Conservation (phyloP, 1,140 invertebrate species). For the Lepidurus arcticus region DNA sequence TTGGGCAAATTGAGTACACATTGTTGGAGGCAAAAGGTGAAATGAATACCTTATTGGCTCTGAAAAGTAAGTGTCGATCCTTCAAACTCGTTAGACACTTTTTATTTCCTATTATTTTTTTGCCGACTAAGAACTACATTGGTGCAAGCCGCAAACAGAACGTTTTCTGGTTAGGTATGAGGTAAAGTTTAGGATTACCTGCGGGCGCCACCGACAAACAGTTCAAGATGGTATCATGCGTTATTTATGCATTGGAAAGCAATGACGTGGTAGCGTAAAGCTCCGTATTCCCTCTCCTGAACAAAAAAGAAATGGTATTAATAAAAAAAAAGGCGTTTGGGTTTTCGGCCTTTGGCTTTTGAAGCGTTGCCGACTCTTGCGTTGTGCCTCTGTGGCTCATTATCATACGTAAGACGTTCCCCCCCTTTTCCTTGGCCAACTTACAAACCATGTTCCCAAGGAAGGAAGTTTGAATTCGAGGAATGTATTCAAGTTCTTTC, state of each 20-base stretch:
- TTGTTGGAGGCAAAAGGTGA: no score
- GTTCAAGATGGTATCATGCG: conserved; percentile 3
- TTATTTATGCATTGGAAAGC: conserved; percentile 15
- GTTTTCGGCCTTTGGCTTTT: not conserved
- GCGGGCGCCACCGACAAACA: conserved; percentile 8
- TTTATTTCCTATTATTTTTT: no score
- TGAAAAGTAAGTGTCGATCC: not conserved
- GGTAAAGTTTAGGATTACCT: not conserved
- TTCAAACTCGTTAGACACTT: not conserved
- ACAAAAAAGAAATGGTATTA: not conserved
- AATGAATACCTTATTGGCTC: no score
- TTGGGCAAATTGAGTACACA: no score
- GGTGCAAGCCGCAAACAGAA: conserved; percentile 9
- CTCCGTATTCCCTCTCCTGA: not conserved
- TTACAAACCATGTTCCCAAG: not conserved
- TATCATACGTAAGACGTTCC: not conserved
- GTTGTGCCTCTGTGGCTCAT: conserved; percentile 10
- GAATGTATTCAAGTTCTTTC: not conserved
- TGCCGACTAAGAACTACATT: no score
- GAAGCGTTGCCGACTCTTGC: not conserved
- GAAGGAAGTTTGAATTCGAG: not conserved
- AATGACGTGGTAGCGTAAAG: conserved; percentile 1
- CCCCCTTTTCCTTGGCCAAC: not conserved
- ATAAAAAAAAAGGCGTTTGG: not conserved
- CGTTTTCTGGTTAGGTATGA: not conserved